These are phyloP conservation scores for Leptothorax acervorum DNA, from an alignment of 2,888 invertebrate genomes.

Conservation along the genomic window DNA sequence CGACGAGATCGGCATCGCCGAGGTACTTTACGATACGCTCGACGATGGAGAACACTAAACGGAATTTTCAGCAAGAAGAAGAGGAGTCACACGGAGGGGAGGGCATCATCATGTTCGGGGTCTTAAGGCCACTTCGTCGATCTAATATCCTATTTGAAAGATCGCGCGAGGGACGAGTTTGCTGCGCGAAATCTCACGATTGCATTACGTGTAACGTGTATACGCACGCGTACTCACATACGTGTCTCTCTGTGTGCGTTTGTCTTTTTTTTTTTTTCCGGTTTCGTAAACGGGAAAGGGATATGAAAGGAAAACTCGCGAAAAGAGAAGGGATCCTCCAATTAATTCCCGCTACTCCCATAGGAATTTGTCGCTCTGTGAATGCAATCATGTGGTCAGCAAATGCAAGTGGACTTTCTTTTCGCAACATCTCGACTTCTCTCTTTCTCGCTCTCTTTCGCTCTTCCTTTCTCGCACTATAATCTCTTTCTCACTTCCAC, in stretches of 20 bases:
- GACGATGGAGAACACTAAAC: slow-evolving; percentile 31
- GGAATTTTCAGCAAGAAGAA: slow-evolving; percentile 42
- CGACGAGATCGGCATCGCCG: slow-evolving; percentile 2
- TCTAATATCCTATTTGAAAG: slow-evolving; percentile 58
- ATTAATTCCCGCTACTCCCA: slow-evolving; percentile 20
- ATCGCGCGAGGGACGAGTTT: slow-evolving; percentile 48
- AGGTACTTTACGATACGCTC: slow-evolving; percentile 22
- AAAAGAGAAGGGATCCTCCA: slow-evolving; percentile 4
- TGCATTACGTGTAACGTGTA: slow-evolving; percentile 66
- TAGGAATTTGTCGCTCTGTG: slow-evolving; percentile 37
- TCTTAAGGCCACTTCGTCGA: slow-evolving; percentile 67
- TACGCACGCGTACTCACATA: background rate
- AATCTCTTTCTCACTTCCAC: background rate
- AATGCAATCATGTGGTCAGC: slow-evolving; percentile 52
- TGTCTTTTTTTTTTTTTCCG: slow-evolving; percentile 4
- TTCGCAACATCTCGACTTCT: slow-evolving; percentile 13
- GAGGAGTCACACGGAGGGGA: slow-evolving; percentile 16
- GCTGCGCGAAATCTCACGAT: slow-evolving; percentile 73
- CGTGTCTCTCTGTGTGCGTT: background rate
- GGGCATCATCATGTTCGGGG: slow-evolving; percentile 30
- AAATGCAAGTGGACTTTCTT: slow-evolving; percentile 44
- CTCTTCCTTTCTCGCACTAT: background rate
- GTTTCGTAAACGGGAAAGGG: slow-evolving; percentile 1
- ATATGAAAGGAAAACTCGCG: slow-evolving; percentile 44
- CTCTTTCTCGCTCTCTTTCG: background rate